phyloP scores from a whole-genome alignment of 2,113 vertebrate species.

The Petrocephalus zakoni region DNA sequence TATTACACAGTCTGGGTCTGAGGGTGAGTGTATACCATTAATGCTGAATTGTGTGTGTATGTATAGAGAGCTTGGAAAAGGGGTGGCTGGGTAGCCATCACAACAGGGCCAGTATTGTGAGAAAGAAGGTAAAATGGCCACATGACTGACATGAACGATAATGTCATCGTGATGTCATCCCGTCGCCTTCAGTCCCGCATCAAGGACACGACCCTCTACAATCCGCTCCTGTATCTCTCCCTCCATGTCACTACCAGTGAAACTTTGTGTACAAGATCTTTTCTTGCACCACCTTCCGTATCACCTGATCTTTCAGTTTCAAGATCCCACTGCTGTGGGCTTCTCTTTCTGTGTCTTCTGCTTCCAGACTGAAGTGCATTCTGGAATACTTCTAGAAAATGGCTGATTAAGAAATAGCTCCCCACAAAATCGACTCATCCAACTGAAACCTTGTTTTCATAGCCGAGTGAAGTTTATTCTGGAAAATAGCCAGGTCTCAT shows the following conservation, averaged over 20 bases:
- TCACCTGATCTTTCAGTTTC: neutral
- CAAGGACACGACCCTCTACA: neutral
- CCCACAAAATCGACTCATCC: neutral
- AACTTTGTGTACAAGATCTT: neutral
- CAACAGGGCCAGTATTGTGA: neutral
- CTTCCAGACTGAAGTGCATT: neutral
- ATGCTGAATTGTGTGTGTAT: neutral
- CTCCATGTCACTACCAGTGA: neutral
- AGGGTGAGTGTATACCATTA: neutral
- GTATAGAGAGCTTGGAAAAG: neutral
- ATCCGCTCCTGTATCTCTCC: neutral
- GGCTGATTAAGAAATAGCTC: neutral
- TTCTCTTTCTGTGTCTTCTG: neutral
- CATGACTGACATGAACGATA: neutral
- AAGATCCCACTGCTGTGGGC: neutral
- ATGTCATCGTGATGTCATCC: neutral
- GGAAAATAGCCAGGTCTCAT: constrained; percentile 33
- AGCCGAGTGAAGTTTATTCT: constrained; percentile 24
- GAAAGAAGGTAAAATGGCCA: neutral
- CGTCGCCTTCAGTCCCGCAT: neutral
- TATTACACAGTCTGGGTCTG: neutral
- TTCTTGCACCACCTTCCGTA: neutral
- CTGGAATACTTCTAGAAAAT: neutral
- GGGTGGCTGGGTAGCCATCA: neutral
- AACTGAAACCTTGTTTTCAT: neutral